Base-by-base conservation (phyloP, 1,140 invertebrate species). In the Copidosoma floridanum region DNA sequence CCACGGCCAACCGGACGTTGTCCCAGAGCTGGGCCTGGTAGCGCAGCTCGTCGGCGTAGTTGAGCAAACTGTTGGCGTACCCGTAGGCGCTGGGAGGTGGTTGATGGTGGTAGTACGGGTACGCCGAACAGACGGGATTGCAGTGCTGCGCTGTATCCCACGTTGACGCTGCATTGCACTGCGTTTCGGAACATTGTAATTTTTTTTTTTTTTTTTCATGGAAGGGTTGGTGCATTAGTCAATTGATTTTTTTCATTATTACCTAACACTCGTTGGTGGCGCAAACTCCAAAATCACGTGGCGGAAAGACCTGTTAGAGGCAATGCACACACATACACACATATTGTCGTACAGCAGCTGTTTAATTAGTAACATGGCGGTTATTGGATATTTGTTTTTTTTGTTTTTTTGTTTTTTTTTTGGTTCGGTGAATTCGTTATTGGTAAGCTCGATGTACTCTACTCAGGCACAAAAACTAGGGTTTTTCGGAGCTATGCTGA, bases 11-110 rank as follows among this genome's bases (percentile, higher is more conserved):
- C 67, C 85, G 83, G 32, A 86, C 69, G 35, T 82, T 79, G 61
- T 86, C 84, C 16, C 85, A 63, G n/a, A 86, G 71, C 59, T 86
- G 85, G 16, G 77, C 67, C 52, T 82, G 81, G 60, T 81, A 82
- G 52, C 81, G 79, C 40, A 80, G 63, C 62, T 82, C 79, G 60
- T 82, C 80, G 23, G 66, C 66, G 50, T 70, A 68, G 41, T 43
- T 35, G 29, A 7, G 64, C 58, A 51, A 66, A 48, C 66, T 72
- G 2, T 27, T 27, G 65, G 63, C n/a, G 6, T 12, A 32, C 0
- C 29, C 29, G 29, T 32, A 32, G 29, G 6, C 29, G n/a, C n/a
- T n/a, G 27, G 20, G 12, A 65, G 63, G 38, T 65, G 52, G 24
- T 72, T 66, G 24, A 74, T 65, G 51, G 64, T 52, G 46, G 51